These are phyloP conservation scores for Halcyon badia DNA, from an alignment of 2,797 vertebrate genomes.

Conservation along the genomic window DNA sequence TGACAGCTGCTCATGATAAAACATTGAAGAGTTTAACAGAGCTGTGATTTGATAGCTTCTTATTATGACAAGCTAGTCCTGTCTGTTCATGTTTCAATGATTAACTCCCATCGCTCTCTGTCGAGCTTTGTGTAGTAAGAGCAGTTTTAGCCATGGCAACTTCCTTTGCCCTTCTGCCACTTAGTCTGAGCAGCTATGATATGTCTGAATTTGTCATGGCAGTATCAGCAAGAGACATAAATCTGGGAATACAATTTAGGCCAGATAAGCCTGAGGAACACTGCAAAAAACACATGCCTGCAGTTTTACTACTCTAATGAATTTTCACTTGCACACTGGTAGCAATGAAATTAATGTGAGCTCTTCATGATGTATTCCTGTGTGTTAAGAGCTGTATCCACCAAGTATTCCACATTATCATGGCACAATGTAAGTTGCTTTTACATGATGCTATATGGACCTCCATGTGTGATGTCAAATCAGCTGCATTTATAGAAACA, in stretches of 20 bases:
- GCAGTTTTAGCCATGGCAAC: constrained; percentile 48
- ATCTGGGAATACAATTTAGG: background rate
- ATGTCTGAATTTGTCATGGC: background rate
- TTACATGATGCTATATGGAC: background rate
- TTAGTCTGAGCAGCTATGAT: background rate
- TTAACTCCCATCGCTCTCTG: constrained; percentile 66
- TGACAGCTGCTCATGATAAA: constrained; percentile 73
- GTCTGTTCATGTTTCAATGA: constrained; percentile 74
- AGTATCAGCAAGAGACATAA: background rate
- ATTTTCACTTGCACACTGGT: background rate
- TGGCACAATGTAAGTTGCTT: accelerated
- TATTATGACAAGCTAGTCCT: constrained; percentile 76
- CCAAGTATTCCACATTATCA: background rate
- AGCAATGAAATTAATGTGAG: background rate
- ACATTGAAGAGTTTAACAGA: constrained; percentile 53
- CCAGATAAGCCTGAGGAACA: background rate
- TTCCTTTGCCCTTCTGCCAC: constrained; percentile 55
- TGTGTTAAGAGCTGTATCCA: background rate
- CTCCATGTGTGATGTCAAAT: background rate
- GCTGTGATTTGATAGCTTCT: constrained; percentile 63
- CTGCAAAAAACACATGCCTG: background rate
- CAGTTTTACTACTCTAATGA: background rate
- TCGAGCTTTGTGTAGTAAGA: background rate
- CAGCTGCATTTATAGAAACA: background rate
- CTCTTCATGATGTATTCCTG: background rate